Conservation (phyloP, 1,140 invertebrate genomes). For the Pomacea maculata region DNA sequence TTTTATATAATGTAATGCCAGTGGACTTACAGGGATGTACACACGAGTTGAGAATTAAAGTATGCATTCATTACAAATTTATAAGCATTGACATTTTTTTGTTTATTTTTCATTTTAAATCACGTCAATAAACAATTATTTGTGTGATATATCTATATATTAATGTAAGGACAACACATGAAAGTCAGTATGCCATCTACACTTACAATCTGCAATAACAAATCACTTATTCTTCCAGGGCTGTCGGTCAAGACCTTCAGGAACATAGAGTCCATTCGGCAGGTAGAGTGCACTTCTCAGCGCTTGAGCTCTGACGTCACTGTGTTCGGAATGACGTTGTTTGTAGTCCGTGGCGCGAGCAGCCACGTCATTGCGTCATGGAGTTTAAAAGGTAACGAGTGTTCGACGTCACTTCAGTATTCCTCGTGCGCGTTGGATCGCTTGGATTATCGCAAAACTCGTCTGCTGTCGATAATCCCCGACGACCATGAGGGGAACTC, state of each 20-base stretch:
- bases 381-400: background rate
- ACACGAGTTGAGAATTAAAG: no score
- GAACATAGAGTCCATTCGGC: background rate
- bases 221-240: background rate
- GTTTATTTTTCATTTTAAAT: no score
- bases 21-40: no score
- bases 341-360: background rate
- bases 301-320: constrained; percentile 1
- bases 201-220: no score
- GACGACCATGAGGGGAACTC: background rate
- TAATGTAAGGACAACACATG: no score
- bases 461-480: background rate
- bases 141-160: no score
- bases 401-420: background rate
- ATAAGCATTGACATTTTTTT: no score
- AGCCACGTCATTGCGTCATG: background rate
- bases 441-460: background rate
- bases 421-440: background rate
- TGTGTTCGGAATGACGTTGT: background rate
- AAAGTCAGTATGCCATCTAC: no score
- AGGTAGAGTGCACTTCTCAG: background rate
- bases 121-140: no score
- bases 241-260: background rate
- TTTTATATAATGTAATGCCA: no score
- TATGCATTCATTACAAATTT: no score